Percentiles rank a stretch among this genome's conserved stretches.
These are phyloP conservation scores for Hiodon alosoides DNA, from an alignment of 2,113 vertebrate genomes.

Conservation along the genomic window DNA sequence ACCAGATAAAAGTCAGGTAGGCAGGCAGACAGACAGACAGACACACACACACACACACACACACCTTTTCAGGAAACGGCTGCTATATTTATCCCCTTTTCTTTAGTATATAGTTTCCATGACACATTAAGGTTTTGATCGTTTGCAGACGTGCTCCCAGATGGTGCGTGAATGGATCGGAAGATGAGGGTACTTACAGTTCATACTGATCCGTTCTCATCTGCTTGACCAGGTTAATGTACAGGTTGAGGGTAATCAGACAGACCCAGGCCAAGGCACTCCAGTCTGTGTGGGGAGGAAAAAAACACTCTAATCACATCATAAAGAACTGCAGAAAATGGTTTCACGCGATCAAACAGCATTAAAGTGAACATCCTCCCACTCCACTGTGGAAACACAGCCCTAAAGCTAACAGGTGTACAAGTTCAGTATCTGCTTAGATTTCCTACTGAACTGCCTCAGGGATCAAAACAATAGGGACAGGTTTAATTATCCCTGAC, in stretches of 20 bases:
- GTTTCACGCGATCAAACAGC: no score
- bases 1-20: constrained; percentile 6
- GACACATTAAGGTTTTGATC: no score
- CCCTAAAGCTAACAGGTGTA: no score
- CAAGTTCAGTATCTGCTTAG: no score
- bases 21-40: not conserved
- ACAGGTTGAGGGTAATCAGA: constrained; percentile 73
- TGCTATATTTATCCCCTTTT: not conserved
- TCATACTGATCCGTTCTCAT: constrained; percentile 63
- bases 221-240: constrained; percentile 70
- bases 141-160: no score
- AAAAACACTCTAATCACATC: not conserved
- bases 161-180: not conserved
- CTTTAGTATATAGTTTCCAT: no score
- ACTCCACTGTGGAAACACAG: no score
- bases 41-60: constrained; percentile 17
- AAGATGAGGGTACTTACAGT: constrained; percentile 53
- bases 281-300: constrained; percentile 60
- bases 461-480: not conserved
- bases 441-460: not conserved
- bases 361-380: no score
- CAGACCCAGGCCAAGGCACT: constrained; percentile 72
- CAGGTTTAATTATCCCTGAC: constrained; percentile 1
- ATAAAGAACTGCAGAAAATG: not conserved
- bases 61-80: constrained; percentile 18